These are phyloP conservation scores for Catostomus latipinnis DNA, from an alignment of 2,797 vertebrate species.

Conservation along the genomic window DNA sequence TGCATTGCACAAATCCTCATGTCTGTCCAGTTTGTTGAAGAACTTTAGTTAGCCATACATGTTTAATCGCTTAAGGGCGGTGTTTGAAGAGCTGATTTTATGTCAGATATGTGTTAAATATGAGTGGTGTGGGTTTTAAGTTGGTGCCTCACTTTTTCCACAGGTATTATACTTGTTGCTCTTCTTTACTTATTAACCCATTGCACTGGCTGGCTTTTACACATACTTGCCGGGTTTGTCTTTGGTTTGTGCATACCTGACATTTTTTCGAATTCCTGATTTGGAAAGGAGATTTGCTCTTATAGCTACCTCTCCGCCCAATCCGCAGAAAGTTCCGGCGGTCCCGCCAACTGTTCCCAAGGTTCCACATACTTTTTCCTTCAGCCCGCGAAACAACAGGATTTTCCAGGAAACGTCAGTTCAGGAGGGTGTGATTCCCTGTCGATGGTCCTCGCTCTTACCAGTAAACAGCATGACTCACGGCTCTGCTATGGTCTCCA, in stretches of 20 bases:
- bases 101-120: background rate
- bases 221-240: conserved; percentile 50
- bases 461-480: conserved; percentile 86
- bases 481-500: conserved; percentile 77
- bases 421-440: conserved; percentile 82
- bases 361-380: conserved; percentile 81
- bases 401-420: conserved; percentile 85
- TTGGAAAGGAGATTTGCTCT: conserved; percentile 65
- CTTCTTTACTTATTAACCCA: conserved; percentile 35
- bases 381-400: conserved; percentile 77
- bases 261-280: conserved; percentile 69
- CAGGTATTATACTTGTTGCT: background rate
- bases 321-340: conserved; percentile 69
- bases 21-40: conserved; percentile 19
- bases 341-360: conserved; percentile 73
- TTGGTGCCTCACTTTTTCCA: conserved; percentile 2
- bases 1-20: background rate
- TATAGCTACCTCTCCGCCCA: conserved; percentile 73
- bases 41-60: background rate
- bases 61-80: background rate
- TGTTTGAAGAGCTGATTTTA: background rate
- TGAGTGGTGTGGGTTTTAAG: background rate
- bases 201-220: conserved; percentile 35
- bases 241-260: conserved; percentile 70
- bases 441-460: conserved; percentile 75